Base-by-base conservation (phyloP, 2,888 invertebrate species). In the Tachina fera region DNA sequence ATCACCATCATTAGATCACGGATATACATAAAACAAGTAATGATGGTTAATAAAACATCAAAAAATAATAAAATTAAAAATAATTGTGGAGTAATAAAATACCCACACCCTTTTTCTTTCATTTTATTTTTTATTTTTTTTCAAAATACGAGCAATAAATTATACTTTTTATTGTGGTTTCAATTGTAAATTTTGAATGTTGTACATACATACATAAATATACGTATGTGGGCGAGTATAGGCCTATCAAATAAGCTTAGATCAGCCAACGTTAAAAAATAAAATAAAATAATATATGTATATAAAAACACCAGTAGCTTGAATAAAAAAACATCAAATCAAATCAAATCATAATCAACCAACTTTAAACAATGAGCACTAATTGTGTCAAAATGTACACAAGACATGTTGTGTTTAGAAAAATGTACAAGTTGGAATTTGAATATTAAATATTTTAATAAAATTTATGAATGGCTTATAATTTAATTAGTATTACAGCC, bases 361-460 rank as follows among this genome's bases (percentile, higher is more conserved):
- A 65, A 47, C 22, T 1, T 58, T 65, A 70, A 72, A 72, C 71
- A 77, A 72, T 61, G 67, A 87, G 87, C 82, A 88, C 88, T 87
- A 88, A 88, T 87, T 88, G 88, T 88, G 88, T 88, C 88, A 88
- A 88, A 88, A 86, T 65, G 77, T 82, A 87, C 87, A 86, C 83
- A 83, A 78, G 72, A 67, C 72, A 53, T 72, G 77, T 67, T 22
- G 41, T 83, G 77, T 78, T 77, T 67, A 61, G 22, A 83, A 77
- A 77, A 77, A 77, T 67, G 67, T 78, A 16, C 31, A 78, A 68
- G 67, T 74, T 77, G 60, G 45, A 74, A 78, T 68, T 53, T 78
- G 70, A 83, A 72, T 47, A 65, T 80, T 74, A 74, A 14, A 14
- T 39, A 45, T 77, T 70, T 53, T 19, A 68, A 67, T 49, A 49